phyloP scores from a whole-genome alignment of 2,888 invertebrate species.

The Timandra comae region DNA sequence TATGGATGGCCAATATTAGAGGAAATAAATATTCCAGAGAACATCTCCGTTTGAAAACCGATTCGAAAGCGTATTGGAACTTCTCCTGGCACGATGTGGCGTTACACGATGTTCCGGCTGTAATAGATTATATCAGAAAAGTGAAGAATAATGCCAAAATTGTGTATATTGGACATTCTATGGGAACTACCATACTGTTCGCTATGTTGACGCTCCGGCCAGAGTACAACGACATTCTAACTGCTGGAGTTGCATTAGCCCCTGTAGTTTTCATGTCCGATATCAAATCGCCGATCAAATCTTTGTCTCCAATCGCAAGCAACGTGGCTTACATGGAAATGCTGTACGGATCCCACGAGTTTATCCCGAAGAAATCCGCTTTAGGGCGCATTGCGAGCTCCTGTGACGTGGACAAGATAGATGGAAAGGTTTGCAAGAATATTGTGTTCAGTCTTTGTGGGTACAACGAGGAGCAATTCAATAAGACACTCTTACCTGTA shows the following conservation, averaged over 20 bases:
- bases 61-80: conserved; percentile 82
- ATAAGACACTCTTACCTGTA: conserved; percentile 81
- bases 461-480: conserved; percentile 81
- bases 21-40: conserved; percentile 86
- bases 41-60: conserved; percentile 74
- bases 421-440: conserved; percentile 81
- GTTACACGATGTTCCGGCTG: conserved; percentile 88
- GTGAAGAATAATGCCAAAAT: conserved; percentile 51
- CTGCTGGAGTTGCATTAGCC: conserved; percentile 80
- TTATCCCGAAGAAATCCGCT: conserved; percentile 80
- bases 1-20: conserved; percentile 90
- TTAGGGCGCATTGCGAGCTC: conserved; percentile 75
- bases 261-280: conserved; percentile 82
- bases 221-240: conserved; percentile 80
- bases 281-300: conserved; percentile 79
- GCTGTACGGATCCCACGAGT: conserved; percentile 81
- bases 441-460: conserved; percentile 84
- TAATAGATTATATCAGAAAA: conserved; percentile 80
- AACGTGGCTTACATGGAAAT: conserved; percentile 78
- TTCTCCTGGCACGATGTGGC: conserved; percentile 94
- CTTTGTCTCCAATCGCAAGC: conserved; percentile 79
- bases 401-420: conserved; percentile 71
- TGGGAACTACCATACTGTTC: conserved; percentile 89
- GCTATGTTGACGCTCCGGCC: conserved; percentile 81
- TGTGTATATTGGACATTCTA: conserved; percentile 92